These are phyloP conservation scores for Meteorus colon DNA, from an alignment of 2,888 invertebrate species.

Conservation along the genomic window DNA sequence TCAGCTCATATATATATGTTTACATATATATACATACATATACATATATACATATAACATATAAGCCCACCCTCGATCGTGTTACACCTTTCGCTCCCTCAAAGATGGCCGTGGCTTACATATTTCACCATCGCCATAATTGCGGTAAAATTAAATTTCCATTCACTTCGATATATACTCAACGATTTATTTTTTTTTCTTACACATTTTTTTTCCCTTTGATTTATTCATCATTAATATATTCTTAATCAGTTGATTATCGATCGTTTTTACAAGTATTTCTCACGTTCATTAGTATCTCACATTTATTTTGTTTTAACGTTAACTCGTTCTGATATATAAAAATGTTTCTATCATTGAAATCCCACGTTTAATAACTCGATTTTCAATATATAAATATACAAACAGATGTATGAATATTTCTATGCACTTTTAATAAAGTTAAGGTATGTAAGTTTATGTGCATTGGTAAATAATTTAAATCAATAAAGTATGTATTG, in stretches of 20 bases:
- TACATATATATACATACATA: neutral
- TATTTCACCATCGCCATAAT: slow-evolving; percentile 38
- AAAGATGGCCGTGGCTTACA: slow-evolving; percentile 60
- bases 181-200: too few species aligned
- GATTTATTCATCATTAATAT: neutral
- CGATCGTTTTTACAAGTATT: neutral
- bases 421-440: neutral
- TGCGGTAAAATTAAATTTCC: slow-evolving; percentile 40
- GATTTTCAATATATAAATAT: neutral
- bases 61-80: slow-evolving; percentile 73
- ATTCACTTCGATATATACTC: neutral
- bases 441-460: neutral
- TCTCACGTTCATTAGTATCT: slow-evolving; percentile 11
- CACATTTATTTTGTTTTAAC: neutral
- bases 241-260: neutral
- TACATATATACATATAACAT: slow-evolving; percentile 21
- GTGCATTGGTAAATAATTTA: neutral
- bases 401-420: neutral
- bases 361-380: slow-evolving; percentile 12
- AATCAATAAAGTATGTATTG: slow-evolving; percentile 15
- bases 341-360: slow-evolving; percentile 5
- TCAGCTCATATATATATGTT: slow-evolving; percentile 41
- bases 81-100: slow-evolving; percentile 60
- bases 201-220: neutral
- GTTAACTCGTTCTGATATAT: neutral